Evolutionary conservation across 2,888 invertebrate genomes (phyloP).

Genomic region (Ochlodes sylvanus): DNA sequence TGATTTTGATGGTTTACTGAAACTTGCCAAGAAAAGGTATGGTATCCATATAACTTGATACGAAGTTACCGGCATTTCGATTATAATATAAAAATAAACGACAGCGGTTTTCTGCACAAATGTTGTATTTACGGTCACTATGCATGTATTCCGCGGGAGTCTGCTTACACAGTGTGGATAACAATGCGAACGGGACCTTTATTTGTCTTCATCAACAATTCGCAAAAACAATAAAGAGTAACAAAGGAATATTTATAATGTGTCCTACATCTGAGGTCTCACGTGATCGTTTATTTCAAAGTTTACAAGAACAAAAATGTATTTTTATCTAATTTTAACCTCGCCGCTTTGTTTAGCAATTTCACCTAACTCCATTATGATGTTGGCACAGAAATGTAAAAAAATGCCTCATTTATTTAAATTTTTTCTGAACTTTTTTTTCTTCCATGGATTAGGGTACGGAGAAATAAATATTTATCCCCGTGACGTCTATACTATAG

Average conservation of each 20-base stretch:
- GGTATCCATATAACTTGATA: no score
- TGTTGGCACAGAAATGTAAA: background rate
- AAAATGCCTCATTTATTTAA: background rate
- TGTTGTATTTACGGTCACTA: conserved; percentile 11
- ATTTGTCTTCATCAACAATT: conserved; percentile 39
- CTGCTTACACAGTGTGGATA: conserved; percentile 32
- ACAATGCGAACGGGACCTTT: conserved; percentile 30
- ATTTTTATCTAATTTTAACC: conserved; percentile 19
- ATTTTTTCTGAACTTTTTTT: background rate
- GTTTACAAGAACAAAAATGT: conserved; percentile 5
- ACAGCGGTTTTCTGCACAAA: background rate
- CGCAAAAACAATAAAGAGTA: conserved; percentile 38
- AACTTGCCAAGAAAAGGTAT: no score
- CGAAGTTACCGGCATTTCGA: background rate
- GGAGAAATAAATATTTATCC: no score
- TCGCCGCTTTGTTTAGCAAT: background rate
- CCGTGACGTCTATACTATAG: no score
- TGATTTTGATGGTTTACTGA: no score
- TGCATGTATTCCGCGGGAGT: conserved; percentile 5
- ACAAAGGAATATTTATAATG: conserved; percentile 38
- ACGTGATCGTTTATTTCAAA: conserved; percentile 15
- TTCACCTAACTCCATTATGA: background rate
- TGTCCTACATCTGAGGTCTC: conserved; percentile 25
- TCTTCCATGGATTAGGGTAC: no score
- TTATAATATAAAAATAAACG: background rate